phyloP scores from a whole-genome alignment of 2,113 vertebrate species.

The Indicator maculatus region DNA sequence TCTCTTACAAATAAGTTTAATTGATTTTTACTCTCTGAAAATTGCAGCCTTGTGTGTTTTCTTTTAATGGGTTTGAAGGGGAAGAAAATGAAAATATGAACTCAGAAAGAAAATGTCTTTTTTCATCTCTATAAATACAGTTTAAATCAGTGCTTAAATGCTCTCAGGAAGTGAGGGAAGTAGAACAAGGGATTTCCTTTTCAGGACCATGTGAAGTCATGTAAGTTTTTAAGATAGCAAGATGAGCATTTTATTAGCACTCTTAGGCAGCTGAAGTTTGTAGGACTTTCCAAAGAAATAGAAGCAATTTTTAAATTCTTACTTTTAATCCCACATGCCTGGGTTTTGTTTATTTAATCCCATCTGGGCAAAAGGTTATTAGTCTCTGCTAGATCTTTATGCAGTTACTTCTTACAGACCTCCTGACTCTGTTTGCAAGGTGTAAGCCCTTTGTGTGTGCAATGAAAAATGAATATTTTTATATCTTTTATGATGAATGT shows the following conservation, averaged over 20 bases:
- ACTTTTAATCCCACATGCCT: background rate
- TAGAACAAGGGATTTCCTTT: background rate
- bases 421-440: background rate
- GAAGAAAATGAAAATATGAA: background rate
- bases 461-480: too few species aligned
- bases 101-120: background rate
- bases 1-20: slow-evolving; percentile 55
- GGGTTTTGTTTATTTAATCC: background rate
- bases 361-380: background rate
- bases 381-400: background rate
- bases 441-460: background rate
- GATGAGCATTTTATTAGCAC: background rate
- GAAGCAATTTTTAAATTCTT: background rate
- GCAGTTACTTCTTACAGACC: background rate
- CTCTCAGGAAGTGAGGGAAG: background rate
- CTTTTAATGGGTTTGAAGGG: background rate
- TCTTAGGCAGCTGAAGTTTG: background rate
- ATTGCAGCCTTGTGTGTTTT: background rate
- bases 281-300: background rate
- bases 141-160: background rate
- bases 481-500: too few species aligned
- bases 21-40: slow-evolving; percentile 63
- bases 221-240: background rate
- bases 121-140: background rate
- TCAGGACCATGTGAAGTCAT: background rate